These are phyloP conservation scores for Furcula furcula DNA, from an alignment of 2,888 invertebrate species.

Conservation along the genomic window DNA sequence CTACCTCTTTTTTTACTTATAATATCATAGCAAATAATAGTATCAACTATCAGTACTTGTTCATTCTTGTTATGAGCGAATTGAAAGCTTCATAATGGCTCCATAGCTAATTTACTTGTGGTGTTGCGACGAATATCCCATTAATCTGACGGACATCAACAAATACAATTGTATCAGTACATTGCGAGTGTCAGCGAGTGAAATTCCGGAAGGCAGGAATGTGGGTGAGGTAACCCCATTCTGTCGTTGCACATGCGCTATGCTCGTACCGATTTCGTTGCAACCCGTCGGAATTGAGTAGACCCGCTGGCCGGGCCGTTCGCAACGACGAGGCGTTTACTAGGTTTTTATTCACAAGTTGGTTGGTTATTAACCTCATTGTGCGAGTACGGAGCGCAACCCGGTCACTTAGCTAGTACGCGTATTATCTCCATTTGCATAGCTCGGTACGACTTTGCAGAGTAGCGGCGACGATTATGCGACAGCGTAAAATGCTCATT, in stretches of 20 bases:
- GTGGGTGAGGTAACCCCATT: slow-evolving; percentile 76
- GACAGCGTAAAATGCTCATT: no score
- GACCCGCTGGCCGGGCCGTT: slow-evolving; percentile 22
- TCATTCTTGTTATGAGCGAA: no score
- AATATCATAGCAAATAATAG: no score
- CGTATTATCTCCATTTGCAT: slow-evolving; percentile 76
- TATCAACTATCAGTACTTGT: no score
- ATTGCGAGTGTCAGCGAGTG: slow-evolving; percentile 64
- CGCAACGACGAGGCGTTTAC: slow-evolving; percentile 40
- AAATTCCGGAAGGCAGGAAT: slow-evolving; percentile 77
- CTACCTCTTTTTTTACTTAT: no score
- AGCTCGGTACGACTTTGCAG: slow-evolving; percentile 70
- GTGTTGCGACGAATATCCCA: slow-evolving; percentile 16
- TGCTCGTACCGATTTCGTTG: slow-evolving; percentile 62
- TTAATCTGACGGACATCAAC: slow-evolving; percentile 37
- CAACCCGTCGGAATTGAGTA: slow-evolving; percentile 56
- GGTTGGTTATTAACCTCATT: slow-evolving; percentile 66
- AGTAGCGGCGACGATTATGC: slow-evolving; percentile 66
- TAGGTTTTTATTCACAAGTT: slow-evolving; percentile 56
- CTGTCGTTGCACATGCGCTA: slow-evolving; percentile 70
- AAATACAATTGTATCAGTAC: slow-evolving; percentile 51
- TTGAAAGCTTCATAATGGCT: slow-evolving; percentile 13
- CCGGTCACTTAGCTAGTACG: slow-evolving; percentile 73
- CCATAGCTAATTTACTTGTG: slow-evolving; percentile 25
- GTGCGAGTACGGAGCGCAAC: slow-evolving; percentile 66